Conservation (phyloP, 2,888 invertebrate species). For the Aphrophora alni region DNA sequence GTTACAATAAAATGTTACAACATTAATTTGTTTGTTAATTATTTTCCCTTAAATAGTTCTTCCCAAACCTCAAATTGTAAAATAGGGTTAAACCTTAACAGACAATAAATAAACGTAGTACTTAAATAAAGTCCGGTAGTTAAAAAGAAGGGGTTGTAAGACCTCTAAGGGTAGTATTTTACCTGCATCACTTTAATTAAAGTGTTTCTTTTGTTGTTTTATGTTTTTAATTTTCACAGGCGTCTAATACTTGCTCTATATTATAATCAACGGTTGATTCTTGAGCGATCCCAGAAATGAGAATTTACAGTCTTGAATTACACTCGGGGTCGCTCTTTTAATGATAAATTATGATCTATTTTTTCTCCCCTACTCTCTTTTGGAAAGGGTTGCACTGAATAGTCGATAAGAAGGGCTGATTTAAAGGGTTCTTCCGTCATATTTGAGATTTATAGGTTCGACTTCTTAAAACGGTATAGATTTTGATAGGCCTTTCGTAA, state of each 20-base stretch:
- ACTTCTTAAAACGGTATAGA: not conserved
- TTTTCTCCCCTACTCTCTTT: not conserved
- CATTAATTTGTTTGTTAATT: not conserved
- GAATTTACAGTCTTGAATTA: constrained; percentile 9
- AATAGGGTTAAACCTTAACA: not conserved
- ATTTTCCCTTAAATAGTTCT: not conserved
- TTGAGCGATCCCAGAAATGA: not conserved
- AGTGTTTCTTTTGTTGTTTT: constrained; percentile 34
- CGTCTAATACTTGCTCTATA: not conserved
- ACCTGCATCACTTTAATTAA: constrained; percentile 33
- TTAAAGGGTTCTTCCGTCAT: constrained; percentile 5
- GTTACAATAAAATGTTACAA: no score
- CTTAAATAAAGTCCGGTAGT: not conserved
- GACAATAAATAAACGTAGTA: not conserved
- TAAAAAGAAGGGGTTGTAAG: not conserved
- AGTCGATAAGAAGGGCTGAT: constrained; percentile 1
- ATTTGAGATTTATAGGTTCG: not conserved
- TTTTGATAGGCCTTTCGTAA: not conserved
- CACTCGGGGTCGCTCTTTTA: not conserved
- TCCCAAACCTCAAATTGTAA: not conserved
- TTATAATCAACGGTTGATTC: constrained; percentile 32
- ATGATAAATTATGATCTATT: constrained; percentile 6
- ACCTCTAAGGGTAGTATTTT: not conserved
- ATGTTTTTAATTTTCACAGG: constrained; percentile 35
- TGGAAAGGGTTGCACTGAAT: not conserved